These are phyloP conservation scores for Dryococelus australis DNA, from an alignment of 2,888 invertebrate species.

Conservation along the genomic window DNA sequence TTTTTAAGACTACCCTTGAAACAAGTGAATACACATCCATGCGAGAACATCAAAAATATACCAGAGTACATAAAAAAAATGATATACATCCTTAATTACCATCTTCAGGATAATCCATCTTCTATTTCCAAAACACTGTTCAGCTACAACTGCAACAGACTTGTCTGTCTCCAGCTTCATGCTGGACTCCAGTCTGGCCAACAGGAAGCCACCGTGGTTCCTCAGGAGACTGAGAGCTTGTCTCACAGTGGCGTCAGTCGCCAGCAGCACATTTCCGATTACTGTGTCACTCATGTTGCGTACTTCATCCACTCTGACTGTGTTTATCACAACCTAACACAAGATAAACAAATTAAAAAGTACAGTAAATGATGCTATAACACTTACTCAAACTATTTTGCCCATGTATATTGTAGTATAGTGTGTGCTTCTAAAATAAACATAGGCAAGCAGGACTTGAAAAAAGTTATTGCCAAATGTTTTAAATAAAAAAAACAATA, in stretches of 20 bases:
- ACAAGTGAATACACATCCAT: too few relatives aligned
- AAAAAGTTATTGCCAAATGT: too few relatives aligned
- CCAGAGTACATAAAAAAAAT: too few relatives aligned
- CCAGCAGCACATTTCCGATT: not conserved
- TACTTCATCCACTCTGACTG: not conserved
- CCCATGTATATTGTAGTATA: too few relatives aligned
- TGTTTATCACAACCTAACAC: not conserved
- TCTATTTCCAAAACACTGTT: not conserved
- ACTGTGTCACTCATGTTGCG: not conserved
- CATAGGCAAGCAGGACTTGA: too few relatives aligned
- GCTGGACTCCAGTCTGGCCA: not conserved
- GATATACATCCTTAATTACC: not conserved
- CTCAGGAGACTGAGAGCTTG: not conserved
- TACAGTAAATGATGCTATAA: too few relatives aligned
- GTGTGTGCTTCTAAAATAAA: too few relatives aligned
- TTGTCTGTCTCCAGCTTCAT: not conserved
- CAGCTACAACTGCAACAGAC: constrained; percentile 26
- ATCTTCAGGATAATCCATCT: constrained; percentile 26
- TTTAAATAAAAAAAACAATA: too few relatives aligned
- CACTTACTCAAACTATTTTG: too few relatives aligned
- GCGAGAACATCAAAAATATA: too few relatives aligned
- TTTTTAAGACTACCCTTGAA: too few relatives aligned
- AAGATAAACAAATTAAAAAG: not conserved
- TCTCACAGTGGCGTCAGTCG: not conserved
- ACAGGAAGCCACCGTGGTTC: constrained; percentile 26